Conservation (phyloP, 2,113 vertebrate genomes). For the Tupaia tana region DNA sequence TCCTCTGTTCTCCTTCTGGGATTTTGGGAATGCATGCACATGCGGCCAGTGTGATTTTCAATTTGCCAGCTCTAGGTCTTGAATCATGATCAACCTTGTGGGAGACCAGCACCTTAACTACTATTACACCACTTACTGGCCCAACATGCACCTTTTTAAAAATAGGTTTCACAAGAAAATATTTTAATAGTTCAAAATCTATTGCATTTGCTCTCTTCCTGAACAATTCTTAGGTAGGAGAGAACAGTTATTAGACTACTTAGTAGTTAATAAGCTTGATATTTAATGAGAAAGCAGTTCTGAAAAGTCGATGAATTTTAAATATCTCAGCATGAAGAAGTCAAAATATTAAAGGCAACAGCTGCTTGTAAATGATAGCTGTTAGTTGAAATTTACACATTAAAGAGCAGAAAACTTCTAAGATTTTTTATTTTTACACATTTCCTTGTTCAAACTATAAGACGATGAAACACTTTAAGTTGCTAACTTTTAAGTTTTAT, state of each 20-base stretch:
- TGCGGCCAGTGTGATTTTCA: too few species aligned
- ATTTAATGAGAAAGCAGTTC: conserved; percentile 73
- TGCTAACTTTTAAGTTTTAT: conserved; percentile 61
- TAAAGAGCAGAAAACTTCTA: conserved; percentile 66
- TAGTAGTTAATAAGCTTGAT: conserved; percentile 58
- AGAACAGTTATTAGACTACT: conserved; percentile 52
- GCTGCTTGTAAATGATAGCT: conserved; percentile 59
- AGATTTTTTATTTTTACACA: conserved; percentile 61
- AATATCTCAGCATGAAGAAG: conserved; percentile 70
- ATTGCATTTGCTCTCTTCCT: background rate
- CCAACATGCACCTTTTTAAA: background rate
- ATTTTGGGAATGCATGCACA: too few species aligned
- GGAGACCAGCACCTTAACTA: too few species aligned
- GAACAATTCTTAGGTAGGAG: conserved; percentile 25
- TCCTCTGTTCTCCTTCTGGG: too few species aligned
- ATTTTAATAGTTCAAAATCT: conserved; percentile 64
- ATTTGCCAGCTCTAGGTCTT: too few species aligned
- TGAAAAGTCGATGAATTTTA: conserved; percentile 64
- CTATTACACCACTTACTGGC: too few species aligned
- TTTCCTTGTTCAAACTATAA: conserved; percentile 58
- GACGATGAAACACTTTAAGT: conserved; percentile 41
- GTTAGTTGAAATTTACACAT: conserved; percentile 70
- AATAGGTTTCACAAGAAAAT: conserved; percentile 31
- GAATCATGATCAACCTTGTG: too few species aligned
- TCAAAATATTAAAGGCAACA: conserved; percentile 76